Evolutionary conservation across 2,797 vertebrate species (phyloP), one percentile per base, ranked within the genome.

Genomic region (Ceryle rudis): DNA sequence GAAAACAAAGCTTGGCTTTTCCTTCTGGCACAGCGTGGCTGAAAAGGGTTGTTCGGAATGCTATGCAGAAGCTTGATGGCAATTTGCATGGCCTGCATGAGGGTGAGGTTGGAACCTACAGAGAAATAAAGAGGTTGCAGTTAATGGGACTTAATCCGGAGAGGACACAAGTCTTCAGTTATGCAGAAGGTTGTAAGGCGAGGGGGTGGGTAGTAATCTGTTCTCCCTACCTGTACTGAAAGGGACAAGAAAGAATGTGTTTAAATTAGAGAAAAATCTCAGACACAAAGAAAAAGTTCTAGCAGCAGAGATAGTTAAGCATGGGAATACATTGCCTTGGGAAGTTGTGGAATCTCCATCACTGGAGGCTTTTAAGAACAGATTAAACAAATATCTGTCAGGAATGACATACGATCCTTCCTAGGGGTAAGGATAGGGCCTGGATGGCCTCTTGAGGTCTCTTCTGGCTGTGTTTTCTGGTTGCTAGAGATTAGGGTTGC

Each of bases 311-410:
- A 28, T 28, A 58, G 47, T 49, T 67, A 80, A 65, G 73, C 52
- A 65, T 4, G 11, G 90, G 79, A 42, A 31, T 14, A 3, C 42
- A 3, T 54, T 10, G 79, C 60, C 67, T 80, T 8, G 64, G 75
- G 39, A 93, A 62, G n/a, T 6, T 47, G 65, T 89, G 93, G 93
- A 39, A 89, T 96, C 90, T 77, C 79, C 85, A 91, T 75, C 96
- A 66, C 33, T 57, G 87, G 17, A 89, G 94, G 61, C 77, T 84
- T 86, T 58, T 33, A 86, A 54, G 86, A 86, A 0, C 57, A 92
- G 81, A 86, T 92, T 74, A 71, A 93, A 90, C 86, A 96, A 95
- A 83, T 74, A 66, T 0, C 86, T 95, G 94, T 90, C 65, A 92
- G 83, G 5, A 90, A 25, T 92, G 91, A 95, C 75, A 73, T 73